Conservation (phyloP, 2,888 invertebrate genomes). For the Lamellibrachia satsuma region DNA sequence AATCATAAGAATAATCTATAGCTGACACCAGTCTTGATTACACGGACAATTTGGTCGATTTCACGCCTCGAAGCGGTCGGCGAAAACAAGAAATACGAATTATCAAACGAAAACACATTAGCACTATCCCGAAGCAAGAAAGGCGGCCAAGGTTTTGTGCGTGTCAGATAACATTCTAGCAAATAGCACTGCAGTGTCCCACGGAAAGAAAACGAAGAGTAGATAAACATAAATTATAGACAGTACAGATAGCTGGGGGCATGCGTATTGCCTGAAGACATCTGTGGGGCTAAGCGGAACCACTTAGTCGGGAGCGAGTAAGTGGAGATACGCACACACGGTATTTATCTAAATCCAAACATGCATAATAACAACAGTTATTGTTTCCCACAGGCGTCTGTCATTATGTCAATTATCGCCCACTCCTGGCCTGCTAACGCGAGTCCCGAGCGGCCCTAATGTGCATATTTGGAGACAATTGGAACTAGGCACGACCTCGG, state of each 20-base stretch:
- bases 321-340: not conserved
- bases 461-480: not conserved
- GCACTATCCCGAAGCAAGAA: not conserved
- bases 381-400: not conserved
- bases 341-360: not conserved
- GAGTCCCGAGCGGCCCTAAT: not conserved
- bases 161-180: no score
- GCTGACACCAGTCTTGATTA: not conserved
- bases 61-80: not conserved
- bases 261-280: not conserved
- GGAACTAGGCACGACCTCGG: not conserved
- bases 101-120: no score
- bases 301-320: not conserved
- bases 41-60: not conserved
- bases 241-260: not conserved
- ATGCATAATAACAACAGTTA: not conserved
- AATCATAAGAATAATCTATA: not conserved
- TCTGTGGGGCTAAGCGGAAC: not conserved
- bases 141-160: not conserved
- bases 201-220: no score
- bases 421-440: not conserved
- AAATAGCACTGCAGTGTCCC: no score
- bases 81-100: not conserved
- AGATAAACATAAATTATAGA: not conserved
- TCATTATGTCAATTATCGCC: not conserved